Conservation (phyloP, 1,140 invertebrate genomes). For the Vanessa atalanta region DNA sequence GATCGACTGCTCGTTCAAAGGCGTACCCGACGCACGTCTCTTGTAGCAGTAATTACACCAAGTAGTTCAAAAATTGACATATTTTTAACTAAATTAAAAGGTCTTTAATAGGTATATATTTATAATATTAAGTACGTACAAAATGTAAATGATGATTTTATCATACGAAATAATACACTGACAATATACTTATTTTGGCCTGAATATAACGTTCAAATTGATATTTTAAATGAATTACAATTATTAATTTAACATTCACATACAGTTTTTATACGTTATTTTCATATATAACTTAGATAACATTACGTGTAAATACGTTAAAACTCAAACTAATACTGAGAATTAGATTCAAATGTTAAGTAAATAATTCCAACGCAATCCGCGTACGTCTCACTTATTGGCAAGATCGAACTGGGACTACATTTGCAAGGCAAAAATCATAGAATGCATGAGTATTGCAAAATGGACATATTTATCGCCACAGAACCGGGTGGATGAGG, state of each 20-base stretch:
- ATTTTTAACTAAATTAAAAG: neutral
- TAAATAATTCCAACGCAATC: constrained; percentile 19
- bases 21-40: neutral
- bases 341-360: neutral
- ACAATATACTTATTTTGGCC: neutral
- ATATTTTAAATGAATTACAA: neutral
- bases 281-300: neutral
- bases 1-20: constrained; percentile 12
- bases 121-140: neutral
- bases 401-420: constrained; percentile 21
- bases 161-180: constrained; percentile 1
- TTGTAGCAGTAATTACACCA: neutral
- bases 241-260: neutral
- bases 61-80: neutral
- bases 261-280: neutral
- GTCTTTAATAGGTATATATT: neutral
- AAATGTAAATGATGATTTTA: neutral
- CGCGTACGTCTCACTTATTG: constrained; percentile 26
- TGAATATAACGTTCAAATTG: neutral
- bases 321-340: neutral
- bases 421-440: constrained; percentile 46
- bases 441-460: constrained; percentile 46
- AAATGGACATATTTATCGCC: constrained; percentile 46
- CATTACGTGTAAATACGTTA: neutral
- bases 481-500: constrained; percentile 47